Conservation (phyloP, 2,113 vertebrate species). For the Leiothrix lutea region DNA sequence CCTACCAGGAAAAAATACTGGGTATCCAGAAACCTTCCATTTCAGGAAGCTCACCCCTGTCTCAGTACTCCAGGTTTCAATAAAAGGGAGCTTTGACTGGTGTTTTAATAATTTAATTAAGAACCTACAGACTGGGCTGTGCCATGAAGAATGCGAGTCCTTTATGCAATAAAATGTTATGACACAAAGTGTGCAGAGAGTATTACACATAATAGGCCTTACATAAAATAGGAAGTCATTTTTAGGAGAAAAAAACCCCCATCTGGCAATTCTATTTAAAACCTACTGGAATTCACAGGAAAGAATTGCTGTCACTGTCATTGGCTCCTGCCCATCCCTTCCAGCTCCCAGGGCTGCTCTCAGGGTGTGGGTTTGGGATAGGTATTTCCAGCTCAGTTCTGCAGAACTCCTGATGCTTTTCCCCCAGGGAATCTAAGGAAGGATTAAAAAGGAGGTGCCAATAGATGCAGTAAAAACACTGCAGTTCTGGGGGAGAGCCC, state of each 20-base stretch:
- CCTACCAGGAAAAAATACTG: neutral
- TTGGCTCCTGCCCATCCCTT: too few relatives aligned
- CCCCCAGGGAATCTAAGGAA: neutral
- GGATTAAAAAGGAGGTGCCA: neutral
- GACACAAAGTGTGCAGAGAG: neutral
- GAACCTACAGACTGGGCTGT: neutral
- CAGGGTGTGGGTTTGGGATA: fast-evolving
- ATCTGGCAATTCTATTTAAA: neutral
- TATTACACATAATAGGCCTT: neutral
- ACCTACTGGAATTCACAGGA: neutral
- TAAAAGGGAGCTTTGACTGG: neutral
- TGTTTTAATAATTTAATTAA: neutral
- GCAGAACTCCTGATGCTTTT: neutral
- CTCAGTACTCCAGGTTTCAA: neutral
- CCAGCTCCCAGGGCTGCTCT: fast-evolving
- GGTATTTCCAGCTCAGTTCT: neutral
- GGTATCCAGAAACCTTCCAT: neutral
- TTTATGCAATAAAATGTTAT: neutral
- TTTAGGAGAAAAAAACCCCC: neutral
- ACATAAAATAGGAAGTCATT: neutral
- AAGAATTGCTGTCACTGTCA: neutral
- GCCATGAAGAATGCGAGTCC: neutral
- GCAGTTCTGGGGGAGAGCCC: neutral
- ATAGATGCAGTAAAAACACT: neutral
- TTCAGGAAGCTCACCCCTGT: neutral